These are phyloP conservation scores for Drosophila fungiperda DNA, from an alignment of 2,888 invertebrate genomes.

Conservation along the genomic window DNA sequence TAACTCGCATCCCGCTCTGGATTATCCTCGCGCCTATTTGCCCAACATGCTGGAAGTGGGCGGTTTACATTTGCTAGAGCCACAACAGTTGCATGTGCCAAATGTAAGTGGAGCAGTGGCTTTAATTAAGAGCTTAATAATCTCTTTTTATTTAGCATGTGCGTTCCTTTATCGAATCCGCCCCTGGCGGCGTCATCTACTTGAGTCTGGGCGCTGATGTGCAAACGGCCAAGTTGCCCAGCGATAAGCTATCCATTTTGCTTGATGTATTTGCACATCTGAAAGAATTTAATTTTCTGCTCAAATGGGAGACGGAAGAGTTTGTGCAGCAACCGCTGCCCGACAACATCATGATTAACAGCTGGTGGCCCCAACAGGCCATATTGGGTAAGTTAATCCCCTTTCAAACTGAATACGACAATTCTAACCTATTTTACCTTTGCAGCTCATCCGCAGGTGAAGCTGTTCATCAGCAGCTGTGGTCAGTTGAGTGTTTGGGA, in stretches of 20 bases:
- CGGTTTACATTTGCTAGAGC: slow-evolving; percentile 76
- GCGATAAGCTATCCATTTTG: slow-evolving; percentile 80
- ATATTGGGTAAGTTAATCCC: slow-evolving; percentile 74
- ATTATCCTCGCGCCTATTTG: slow-evolving; percentile 83
- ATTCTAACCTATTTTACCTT: neutral
- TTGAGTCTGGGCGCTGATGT: slow-evolving; percentile 85
- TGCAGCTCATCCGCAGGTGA: slow-evolving; percentile 86
- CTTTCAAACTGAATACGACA: neutral
- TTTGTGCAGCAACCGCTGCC: slow-evolving; percentile 75
- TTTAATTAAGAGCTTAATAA: neutral
- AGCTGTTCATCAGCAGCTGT: slow-evolving; percentile 87
- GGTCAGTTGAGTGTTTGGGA: slow-evolving; percentile 87
- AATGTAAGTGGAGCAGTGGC: slow-evolving; percentile 55
- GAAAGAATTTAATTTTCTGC: slow-evolving; percentile 83
- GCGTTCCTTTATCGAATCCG: slow-evolving; percentile 82
- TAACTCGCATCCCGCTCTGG: slow-evolving; percentile 83
- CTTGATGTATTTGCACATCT: slow-evolving; percentile 80
- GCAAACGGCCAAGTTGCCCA: slow-evolving; percentile 80
- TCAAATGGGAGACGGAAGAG: slow-evolving; percentile 86
- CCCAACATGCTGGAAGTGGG: slow-evolving; percentile 84
- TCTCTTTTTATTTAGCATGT: slow-evolving; percentile 65
- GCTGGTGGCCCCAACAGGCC: slow-evolving; percentile 84
- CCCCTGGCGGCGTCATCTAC: slow-evolving; percentile 84
- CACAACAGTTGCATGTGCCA: slow-evolving; percentile 60
- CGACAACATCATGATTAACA: slow-evolving; percentile 83